These are phyloP conservation scores for Itoplectis maculator DNA, from an alignment of 2,888 invertebrate species.

Conservation along the genomic window DNA sequence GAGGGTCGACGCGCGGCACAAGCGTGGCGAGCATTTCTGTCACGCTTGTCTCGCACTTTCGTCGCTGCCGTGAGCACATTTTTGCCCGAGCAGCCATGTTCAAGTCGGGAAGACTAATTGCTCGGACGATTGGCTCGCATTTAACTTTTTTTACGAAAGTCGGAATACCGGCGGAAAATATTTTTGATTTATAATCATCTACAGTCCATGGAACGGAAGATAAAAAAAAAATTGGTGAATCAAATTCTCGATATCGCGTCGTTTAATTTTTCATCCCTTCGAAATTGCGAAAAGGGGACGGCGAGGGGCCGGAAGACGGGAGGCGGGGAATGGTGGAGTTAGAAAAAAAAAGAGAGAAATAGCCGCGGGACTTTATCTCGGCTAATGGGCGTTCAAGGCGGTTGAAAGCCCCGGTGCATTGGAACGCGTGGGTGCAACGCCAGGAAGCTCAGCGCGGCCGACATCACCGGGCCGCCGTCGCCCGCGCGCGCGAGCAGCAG, in stretches of 20 bases:
- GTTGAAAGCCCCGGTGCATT: constrained; percentile 69
- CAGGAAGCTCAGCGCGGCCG: constrained; percentile 39
- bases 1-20: not conserved
- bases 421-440: constrained; percentile 43
- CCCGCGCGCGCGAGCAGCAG: not conserved
- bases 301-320: constrained; percentile 2
- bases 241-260: not conserved
- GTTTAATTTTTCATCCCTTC: constrained; percentile 35
- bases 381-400: constrained; percentile 77
- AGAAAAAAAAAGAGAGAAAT: constrained; percentile 37
- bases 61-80: too few relatives aligned
- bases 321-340: constrained; percentile 37
- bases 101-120: too few relatives aligned
- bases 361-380: constrained; percentile 67
- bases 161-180: too few relatives aligned
- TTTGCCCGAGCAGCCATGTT: too few relatives aligned
- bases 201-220: not conserved
- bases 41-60: not conserved
- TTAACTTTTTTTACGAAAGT: too few relatives aligned
- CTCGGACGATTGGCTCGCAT: too few relatives aligned
- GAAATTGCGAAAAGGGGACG: constrained; percentile 24
- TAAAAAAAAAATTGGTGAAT: not conserved
- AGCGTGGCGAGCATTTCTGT: constrained; percentile 4
- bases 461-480: constrained; percentile 49
- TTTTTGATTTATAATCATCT: not conserved